These are phyloP conservation scores for Myotis lucifugus DNA, from an alignment of 2,113 vertebrate genomes.

Conservation along the genomic window DNA sequence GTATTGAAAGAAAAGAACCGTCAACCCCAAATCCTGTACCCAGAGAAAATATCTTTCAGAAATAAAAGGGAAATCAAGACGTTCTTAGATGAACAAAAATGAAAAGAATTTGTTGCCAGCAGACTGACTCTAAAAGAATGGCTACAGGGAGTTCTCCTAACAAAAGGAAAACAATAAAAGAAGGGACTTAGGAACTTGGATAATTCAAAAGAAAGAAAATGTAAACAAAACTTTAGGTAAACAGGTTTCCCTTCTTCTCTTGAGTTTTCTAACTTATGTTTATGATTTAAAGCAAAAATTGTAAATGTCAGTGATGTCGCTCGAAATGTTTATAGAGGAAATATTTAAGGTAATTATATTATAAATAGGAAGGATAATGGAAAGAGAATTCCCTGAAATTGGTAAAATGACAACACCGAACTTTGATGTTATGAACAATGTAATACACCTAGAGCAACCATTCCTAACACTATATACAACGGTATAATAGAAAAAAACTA, in stretches of 20 bases:
- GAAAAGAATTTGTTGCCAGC: not conserved
- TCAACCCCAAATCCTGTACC: not conserved
- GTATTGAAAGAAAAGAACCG: not conserved
- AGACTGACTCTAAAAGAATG: not conserved
- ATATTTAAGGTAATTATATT: not conserved
- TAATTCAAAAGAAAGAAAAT: not conserved
- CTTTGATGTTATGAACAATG: not conserved
- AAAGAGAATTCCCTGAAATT: not conserved
- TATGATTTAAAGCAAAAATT: not conserved
- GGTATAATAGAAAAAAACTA: not conserved
- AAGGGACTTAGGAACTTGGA: not conserved
- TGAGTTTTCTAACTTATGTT: not conserved
- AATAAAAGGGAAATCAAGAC: not conserved
- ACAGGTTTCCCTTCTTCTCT: not conserved
- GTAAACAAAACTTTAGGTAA: not conserved
- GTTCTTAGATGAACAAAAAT: constrained; percentile 26
- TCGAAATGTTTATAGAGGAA: not conserved
- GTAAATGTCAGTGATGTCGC: not conserved
- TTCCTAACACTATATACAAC: not conserved
- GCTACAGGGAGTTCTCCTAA: not conserved
- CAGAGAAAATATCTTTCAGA: not conserved
- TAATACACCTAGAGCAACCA: not conserved
- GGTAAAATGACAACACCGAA: not conserved
- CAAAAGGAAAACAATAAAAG: not conserved
- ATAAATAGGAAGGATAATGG: not conserved